These are phyloP conservation scores for Calcarius lapponicus DNA, from an alignment of 2,797 vertebrate species.

Conservation along the genomic window DNA sequence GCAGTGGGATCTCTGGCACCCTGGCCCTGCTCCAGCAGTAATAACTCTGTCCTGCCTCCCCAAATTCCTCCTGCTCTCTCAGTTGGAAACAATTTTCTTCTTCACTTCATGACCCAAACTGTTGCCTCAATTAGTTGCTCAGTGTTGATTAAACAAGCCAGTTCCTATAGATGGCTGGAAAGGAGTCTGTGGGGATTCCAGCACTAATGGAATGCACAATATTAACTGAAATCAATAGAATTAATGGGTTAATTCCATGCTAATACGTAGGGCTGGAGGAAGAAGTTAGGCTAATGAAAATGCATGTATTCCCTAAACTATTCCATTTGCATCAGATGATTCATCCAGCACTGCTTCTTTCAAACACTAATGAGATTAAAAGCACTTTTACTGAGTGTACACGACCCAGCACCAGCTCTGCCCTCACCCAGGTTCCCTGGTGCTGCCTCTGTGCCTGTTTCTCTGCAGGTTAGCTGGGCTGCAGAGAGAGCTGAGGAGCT, in stretches of 20 bases:
- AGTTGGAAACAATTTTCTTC: constrained; percentile 24
- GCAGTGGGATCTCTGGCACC: background rate
- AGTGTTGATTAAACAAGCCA: constrained; percentile 59
- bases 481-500: background rate
- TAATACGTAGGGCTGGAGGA: constrained; percentile 30
- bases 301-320: constrained; percentile 55
- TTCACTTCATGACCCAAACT: constrained; percentile 8
- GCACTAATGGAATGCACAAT: background rate
- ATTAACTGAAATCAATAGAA: constrained; percentile 65
- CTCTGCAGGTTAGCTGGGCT: background rate
- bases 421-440: background rate
- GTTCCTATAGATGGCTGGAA: background rate
- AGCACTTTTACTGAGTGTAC: constrained; percentile 33
- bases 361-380: constrained; percentile 49
- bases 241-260: constrained; percentile 66
- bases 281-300: constrained; percentile 67
- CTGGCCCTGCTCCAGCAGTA: background rate
- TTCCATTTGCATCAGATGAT: constrained; percentile 64
- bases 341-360: constrained; percentile 37
- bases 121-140: constrained; percentile 18
- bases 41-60: background rate
- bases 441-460: background rate
- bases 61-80: background rate
- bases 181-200: background rate
- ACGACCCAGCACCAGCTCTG: background rate